Conservation (phyloP, 2,888 invertebrate species). For the Metacarcinus magister region DNA sequence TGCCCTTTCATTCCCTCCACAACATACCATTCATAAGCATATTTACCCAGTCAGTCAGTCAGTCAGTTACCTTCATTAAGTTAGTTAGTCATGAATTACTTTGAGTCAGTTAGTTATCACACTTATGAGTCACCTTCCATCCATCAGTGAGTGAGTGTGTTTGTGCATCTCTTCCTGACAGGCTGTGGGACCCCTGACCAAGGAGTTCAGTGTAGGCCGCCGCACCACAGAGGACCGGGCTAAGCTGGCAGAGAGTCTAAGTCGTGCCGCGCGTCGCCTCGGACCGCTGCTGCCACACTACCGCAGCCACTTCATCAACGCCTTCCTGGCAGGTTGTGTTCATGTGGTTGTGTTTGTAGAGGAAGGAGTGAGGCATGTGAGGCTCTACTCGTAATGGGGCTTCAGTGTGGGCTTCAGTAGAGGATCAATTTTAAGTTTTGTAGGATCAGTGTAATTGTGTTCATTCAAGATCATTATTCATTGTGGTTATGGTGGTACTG, state of each 20-base stretch:
- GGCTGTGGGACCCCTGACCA: constrained; percentile 70
- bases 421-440: too few relatives aligned
- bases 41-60: not conserved
- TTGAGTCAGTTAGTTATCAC: not conserved
- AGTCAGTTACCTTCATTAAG: not conserved
- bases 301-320: constrained; percentile 76
- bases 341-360: not conserved
- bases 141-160: not conserved
- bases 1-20: too few relatives aligned
- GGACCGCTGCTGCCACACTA: constrained; percentile 75
- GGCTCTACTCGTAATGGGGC: too few relatives aligned
- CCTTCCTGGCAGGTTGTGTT: constrained; percentile 68
- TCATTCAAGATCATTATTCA: too few relatives aligned
- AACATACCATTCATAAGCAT: not conserved
- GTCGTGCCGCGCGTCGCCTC: constrained; percentile 74
- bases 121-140: not conserved
- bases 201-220: constrained; percentile 68
- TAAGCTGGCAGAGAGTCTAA: constrained; percentile 78
- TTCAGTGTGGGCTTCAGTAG: too few relatives aligned
- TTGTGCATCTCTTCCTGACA: constrained; percentile 40
- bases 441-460: too few relatives aligned
- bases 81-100: not conserved
- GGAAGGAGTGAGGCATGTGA: not conserved
- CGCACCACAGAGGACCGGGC: constrained; percentile 76
- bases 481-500: not conserved